Percentiles rank a stretch among this genome's conserved stretches.
phyloP scores from a whole-genome alignment of 92 coral and sea anemone genomes.

The Phenganax marumi region DNA sequence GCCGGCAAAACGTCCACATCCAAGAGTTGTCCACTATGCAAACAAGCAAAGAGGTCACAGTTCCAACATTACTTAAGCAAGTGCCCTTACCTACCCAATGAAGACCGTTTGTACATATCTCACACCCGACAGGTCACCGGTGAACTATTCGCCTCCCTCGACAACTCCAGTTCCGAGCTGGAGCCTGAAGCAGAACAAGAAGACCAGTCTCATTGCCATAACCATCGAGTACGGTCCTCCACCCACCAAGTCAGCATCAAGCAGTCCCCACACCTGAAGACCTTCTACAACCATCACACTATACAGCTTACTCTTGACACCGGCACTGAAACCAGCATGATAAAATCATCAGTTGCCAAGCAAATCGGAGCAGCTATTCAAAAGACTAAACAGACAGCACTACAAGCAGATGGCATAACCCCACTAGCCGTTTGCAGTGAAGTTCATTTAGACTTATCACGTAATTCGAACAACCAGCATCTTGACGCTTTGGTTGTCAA shows the following conservation, averaged over 20 bases:
- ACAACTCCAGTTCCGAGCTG: too few species aligned
- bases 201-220: neutral
- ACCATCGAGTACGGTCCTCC: neutral
- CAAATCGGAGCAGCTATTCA: slow-evolving; percentile 28
- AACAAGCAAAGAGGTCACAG: too few species aligned
- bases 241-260: slow-evolving; percentile 53
- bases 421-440: too few species aligned
- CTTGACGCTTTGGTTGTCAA: slow-evolving; percentile 53
- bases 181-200: neutral
- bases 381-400: slow-evolving; percentile 49
- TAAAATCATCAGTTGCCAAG: slow-evolving; percentile 1
- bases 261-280: too few species aligned
- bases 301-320: too few species aligned
- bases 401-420: too few species aligned
- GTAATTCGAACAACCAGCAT: neutral
- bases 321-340: too few species aligned
- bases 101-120: too few species aligned
- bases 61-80: slow-evolving; percentile 53
- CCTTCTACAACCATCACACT: slow-evolving; percentile 53
- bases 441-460: too few species aligned
- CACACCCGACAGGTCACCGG: slow-evolving; percentile 28
- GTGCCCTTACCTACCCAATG: slow-evolving; percentile 59
- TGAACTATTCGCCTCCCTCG: too few species aligned
- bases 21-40: too few species aligned
- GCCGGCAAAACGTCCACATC: slow-evolving; percentile 42